These are phyloP conservation scores for Chalcosyrphus nemorum DNA, from an alignment of 2,888 invertebrate genomes.

Conservation along the genomic window DNA sequence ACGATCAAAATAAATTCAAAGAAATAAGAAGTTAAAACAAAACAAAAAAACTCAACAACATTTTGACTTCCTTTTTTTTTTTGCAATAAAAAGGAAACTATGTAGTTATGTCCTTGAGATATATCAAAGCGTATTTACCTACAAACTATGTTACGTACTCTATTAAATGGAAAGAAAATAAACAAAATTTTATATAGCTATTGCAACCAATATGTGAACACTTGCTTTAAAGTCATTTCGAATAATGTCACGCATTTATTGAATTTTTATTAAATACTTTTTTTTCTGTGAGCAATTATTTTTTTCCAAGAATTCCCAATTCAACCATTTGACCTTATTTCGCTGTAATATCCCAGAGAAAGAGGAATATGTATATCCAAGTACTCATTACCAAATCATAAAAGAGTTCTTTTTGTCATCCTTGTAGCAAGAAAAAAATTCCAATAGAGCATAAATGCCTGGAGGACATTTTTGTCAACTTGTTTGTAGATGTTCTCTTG, in stretches of 20 bases:
- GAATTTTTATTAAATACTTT: conserved; percentile 2
- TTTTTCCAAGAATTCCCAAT: too few relatives aligned
- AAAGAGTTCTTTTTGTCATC: conserved; percentile 6
- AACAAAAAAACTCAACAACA: conserved; percentile 15
- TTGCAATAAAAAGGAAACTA: neutral
- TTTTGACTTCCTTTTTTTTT: neutral
- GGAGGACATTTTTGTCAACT: neutral
- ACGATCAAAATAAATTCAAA: conserved; percentile 13
- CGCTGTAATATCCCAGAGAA: conserved; percentile 1
- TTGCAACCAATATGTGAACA: neutral
- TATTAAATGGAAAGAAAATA: conserved; percentile 34
- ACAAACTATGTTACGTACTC: conserved; percentile 31
- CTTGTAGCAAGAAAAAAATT: neutral
- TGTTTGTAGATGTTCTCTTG: neutral
- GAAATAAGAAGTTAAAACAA: conserved; percentile 15
- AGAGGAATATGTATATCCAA: neutral
- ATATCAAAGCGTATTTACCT: conserved; percentile 18
- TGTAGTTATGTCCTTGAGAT: neutral
- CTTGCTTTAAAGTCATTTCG: neutral
- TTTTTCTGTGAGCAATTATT: neutral
- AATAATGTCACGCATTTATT: neutral
- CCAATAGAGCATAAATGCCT: neutral
- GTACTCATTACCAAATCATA: neutral
- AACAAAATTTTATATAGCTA: conserved; percentile 17
- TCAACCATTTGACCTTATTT: neutral